phyloP scores from a whole-genome alignment of 2,888 invertebrate genomes.

The Ecliptopera silaceata region DNA sequence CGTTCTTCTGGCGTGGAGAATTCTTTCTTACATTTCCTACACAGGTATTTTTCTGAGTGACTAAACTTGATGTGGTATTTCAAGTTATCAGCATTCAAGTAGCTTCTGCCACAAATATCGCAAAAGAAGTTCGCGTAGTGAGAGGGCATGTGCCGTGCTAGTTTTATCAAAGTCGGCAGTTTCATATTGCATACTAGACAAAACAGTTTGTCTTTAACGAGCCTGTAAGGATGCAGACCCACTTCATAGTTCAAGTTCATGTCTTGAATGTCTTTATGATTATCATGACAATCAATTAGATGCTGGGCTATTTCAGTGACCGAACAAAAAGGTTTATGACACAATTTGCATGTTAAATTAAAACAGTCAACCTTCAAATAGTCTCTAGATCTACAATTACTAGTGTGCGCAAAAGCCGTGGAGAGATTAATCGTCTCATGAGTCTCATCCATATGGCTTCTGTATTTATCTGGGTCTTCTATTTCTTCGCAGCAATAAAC shows the following conservation, averaged over 20 bases:
- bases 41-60: conserved; percentile 57
- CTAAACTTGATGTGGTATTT: conserved; percentile 61
- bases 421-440: conserved; percentile 58
- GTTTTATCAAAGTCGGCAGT: conserved; percentile 55
- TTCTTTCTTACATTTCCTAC: conserved; percentile 66
- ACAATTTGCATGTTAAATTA: conserved; percentile 60
- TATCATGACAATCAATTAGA: conserved; percentile 50
- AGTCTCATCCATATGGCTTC: conserved; percentile 56
- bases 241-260: conserved; percentile 57
- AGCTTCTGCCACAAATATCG: conserved; percentile 65
- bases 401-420: conserved; percentile 63
- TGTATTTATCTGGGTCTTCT: conserved; percentile 58
- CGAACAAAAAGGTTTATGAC: conserved; percentile 47
- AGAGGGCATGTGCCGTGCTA: conserved; percentile 63
- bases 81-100: conserved; percentile 59
- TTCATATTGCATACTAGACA: conserved; percentile 61
- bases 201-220: conserved; percentile 57
- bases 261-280: conserved; percentile 24
- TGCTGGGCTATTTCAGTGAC: conserved; percentile 58
- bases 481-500: conserved; percentile 71
- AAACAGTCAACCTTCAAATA: conserved; percentile 68
- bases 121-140: conserved; percentile 69
- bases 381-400: conserved; percentile 46
- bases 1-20: conserved; percentile 55
- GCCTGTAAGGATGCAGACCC: conserved; percentile 63